Evolutionary conservation across 2,797 vertebrate species (phyloP).

Genomic region (Picus viridis): DNA sequence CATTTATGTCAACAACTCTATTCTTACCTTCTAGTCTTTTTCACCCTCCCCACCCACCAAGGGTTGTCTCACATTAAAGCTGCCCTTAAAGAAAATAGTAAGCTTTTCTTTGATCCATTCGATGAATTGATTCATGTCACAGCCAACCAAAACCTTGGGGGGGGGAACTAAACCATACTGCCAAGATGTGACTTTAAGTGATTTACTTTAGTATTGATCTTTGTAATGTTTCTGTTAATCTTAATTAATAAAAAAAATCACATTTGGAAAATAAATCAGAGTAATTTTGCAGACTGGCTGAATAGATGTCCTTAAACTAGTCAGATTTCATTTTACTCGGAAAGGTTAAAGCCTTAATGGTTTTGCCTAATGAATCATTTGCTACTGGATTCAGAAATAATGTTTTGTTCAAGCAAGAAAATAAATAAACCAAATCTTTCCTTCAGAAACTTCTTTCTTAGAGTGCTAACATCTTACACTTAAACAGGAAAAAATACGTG

Average conservation of each 20-base stretch:
- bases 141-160: not conserved
- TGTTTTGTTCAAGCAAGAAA: not conserved
- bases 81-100: not conserved
- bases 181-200: not conserved
- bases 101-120: not conserved
- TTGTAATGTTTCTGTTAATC: not conserved
- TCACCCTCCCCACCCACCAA: not conserved
- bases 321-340: not conserved
- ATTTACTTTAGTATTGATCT: not conserved
- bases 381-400: not conserved
- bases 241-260: not conserved
- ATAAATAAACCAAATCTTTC: not conserved
- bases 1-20: not conserved
- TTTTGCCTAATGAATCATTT: not conserved
- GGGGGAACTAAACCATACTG: not conserved
- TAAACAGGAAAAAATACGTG: not conserved
- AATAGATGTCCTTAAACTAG: not conserved
- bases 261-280: not conserved
- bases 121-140: not conserved
- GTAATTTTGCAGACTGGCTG: not conserved
- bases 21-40: not conserved
- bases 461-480: not conserved
- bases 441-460: not conserved
- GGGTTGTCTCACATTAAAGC: not conserved
- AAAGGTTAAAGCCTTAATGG: not conserved